Base-by-base conservation (phyloP, 2,113 vertebrate genomes). In the Pandion haliaetus region DNA sequence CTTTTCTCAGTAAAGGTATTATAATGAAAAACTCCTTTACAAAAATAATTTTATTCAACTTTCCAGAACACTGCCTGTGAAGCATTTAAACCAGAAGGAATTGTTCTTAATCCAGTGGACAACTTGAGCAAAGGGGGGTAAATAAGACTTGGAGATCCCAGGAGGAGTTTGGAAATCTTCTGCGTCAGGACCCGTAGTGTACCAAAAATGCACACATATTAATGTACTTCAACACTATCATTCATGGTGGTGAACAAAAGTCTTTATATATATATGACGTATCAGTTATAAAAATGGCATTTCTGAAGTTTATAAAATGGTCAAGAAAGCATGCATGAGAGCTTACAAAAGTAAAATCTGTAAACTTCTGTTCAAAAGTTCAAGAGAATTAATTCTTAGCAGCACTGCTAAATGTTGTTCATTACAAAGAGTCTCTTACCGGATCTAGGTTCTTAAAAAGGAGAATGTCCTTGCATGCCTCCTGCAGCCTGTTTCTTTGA, bases 361-460 rank as follows among this genome's bases (percentile, higher is more conserved):
- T 76, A 32, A 52, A 80, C 61, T 90, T 66, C 50, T 44, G 18
- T 31, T 76, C 11, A 78, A 58, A 88, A 95, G 31, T 58, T 85
- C 82, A 92, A 89, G 49, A 77, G 17, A 89, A 92, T 71, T 49
- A 65, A 69, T 72, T 88, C 42, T 82, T 57, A 85, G 13, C 70
- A 73, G 58, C n/a, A 77, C 18, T 86, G n/a, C 31, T 76, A 82
- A 82, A 42, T 12, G 24, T 11, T 54, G 47, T 32, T 57, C 40
- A 28, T 76, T 57, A 77, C 6, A 83, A 94, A 76, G 38, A 79
- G 84, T 80, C 85, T 98, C 99, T 99, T 98, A 99, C 99, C 98
- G 98, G 98, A 96, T 99, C 99, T 92, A 99, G 94, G 95, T 99
- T 99, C 98, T 99, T 99, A 97, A 99, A 99, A 50, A 99, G 98